Evolutionary conservation across 2,888 invertebrate genomes (phyloP), one percentile per base, ranked within the genome.

Genomic region (Drosophila infuscata): DNA sequence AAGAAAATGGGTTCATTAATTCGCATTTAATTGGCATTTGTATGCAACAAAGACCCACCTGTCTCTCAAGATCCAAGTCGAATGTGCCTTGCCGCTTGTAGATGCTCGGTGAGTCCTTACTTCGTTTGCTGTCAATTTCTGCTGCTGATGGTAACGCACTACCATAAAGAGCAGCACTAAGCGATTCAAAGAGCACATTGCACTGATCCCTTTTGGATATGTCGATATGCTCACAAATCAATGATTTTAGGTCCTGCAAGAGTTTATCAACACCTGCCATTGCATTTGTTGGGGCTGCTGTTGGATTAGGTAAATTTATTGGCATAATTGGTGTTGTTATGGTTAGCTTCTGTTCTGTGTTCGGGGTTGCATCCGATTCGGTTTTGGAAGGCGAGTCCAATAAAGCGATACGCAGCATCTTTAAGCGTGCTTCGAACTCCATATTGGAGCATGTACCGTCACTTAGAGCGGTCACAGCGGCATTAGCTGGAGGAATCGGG

Each of bases 21-120:
- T 15, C 3, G 3, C 8, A 20, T 17, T 15, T n/a, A 4, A 43
- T 9, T 36, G 8, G 0, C n/a, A 8, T 9, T 41, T n/a, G 12
- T 3, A n/a, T 7, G n/a, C 12, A 15, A 11, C n/a, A 15, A 3
- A 1, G 6, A 61, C 64, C 41, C 49, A 80, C 81, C 25, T 70
- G 69, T 15, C 32, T 41, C 25, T 88, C 77, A 1, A 86, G 58
- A 51, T 85, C 85, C 6, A 88, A 53, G 33, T 85, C 88, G 32
- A 85, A 85, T 32, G 85, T 85, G 15, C 61, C 88, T 54, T 85
- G 80, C 3, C 85, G 77, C 11, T 67, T 83, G 51, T 83, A 86
- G 1, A 52, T 25, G 8, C 63, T 73, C 3, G 74, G 67, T 12
- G 72, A 43, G 2, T 59, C 59, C 6, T 46, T 48, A 0, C 33